Percentiles rank a stretch among this genome's conserved stretches.
These are phyloP conservation scores for Amphipyra tragopoginis DNA, from an alignment of 2,888 invertebrate species.

Conservation along the genomic window DNA sequence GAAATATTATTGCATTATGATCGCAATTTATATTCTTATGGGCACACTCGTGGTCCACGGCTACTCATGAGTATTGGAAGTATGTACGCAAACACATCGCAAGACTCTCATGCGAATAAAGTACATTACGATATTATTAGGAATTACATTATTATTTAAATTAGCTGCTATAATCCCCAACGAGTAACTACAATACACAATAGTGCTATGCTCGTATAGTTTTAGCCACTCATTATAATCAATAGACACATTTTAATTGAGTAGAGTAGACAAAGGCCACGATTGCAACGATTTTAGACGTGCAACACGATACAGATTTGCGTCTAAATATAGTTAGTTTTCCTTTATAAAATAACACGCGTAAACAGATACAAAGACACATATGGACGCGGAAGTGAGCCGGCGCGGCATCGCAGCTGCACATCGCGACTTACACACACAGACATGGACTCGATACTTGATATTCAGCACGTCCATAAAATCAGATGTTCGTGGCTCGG, in stretches of 20 bases:
- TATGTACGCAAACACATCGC: conserved; percentile 28
- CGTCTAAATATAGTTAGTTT: background rate
- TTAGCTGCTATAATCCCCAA: conserved; percentile 15
- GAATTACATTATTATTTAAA: conserved; percentile 40
- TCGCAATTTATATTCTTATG: conserved; percentile 56
- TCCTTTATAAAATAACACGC: conserved; percentile 20
- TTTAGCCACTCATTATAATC: conserved; percentile 27
- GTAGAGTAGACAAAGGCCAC: conserved; percentile 9
- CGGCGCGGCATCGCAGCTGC: conserved; percentile 72
- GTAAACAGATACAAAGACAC: conserved; percentile 47
- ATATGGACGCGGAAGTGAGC: conserved; percentile 59
- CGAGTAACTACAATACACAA: conserved; percentile 12
- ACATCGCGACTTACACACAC: conserved; percentile 61
- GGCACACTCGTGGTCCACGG: conserved; percentile 13
- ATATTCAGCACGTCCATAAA: conserved; percentile 67
- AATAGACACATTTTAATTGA: conserved; percentile 33
- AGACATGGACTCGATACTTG: conserved; percentile 43
- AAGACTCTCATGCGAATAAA: conserved; percentile 23
- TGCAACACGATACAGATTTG: conserved; percentile 4
- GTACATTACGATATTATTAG: conserved; percentile 24
- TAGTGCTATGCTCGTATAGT: conserved; percentile 19
- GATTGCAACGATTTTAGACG: conserved; percentile 20
- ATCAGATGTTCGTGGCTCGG: conserved; percentile 68
- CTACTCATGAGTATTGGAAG: conserved; percentile 21
- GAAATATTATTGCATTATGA: conserved; percentile 56